These are phyloP conservation scores for Leptatherina wallacei DNA, from an alignment of 2,797 vertebrate species.

Conservation along the genomic window DNA sequence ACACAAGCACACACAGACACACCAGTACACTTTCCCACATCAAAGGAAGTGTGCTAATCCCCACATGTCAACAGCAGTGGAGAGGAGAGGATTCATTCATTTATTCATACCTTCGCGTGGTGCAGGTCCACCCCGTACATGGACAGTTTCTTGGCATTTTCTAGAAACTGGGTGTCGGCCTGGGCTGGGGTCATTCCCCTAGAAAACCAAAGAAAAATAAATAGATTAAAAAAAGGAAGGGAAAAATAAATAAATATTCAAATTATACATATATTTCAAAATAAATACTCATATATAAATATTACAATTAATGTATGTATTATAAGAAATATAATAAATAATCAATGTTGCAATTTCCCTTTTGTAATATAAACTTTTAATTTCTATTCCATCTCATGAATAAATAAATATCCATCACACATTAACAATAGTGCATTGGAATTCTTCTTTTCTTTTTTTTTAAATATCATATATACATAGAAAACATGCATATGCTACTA, in stretches of 20 bases:
- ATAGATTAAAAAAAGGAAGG: not conserved
- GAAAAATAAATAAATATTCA: no score
- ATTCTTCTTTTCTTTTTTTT: no score
- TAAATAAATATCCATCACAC: no score
- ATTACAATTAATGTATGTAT: no score
- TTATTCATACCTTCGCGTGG: constrained; percentile 91
- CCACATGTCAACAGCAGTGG: constrained; percentile 48
- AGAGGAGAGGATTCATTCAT: constrained; percentile 46
- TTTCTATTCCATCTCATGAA: no score
- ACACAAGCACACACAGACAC: constrained; percentile 34
- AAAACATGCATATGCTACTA: not conserved
- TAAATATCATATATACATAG: no score
- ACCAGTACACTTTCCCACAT: constrained; percentile 44
- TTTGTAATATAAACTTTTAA: not conserved
- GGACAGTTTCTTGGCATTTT: constrained; percentile 97
- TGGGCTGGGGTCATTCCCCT: constrained; percentile 97
- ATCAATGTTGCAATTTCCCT: not conserved
- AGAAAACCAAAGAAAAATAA: constrained; percentile 9
- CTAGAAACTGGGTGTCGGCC: constrained; percentile 94
- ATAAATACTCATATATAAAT: not conserved
- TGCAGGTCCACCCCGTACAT: constrained; percentile 99
- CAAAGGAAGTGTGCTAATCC: constrained; percentile 56
- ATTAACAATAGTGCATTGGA: no score
- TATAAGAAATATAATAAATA: not conserved
- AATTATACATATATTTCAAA: constrained; percentile 3